Conservation (phyloP, 2,797 vertebrate species). For the Peromyscus attwateri region DNA sequence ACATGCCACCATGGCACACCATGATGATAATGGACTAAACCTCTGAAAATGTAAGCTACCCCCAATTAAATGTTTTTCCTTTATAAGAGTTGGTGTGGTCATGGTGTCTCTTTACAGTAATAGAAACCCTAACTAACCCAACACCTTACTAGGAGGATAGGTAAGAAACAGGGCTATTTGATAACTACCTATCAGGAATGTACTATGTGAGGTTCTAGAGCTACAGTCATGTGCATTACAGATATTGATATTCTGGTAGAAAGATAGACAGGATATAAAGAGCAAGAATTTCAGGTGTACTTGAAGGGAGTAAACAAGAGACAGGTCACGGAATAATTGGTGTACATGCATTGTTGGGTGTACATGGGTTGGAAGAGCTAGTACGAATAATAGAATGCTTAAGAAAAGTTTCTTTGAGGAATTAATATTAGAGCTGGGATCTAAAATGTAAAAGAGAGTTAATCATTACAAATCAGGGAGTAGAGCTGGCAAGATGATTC, state of each 20-base stretch:
- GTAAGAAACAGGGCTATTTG: slow-evolving; percentile 2
- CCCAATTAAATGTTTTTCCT: not conserved
- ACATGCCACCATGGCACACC: not conserved
- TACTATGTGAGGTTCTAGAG: not conserved
- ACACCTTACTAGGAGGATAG: not conserved
- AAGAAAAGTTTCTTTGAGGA: slow-evolving; percentile 46
- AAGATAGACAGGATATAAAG: not conserved
- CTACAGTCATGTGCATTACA: not conserved
- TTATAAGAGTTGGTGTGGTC: not conserved
- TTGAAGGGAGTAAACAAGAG: not conserved
- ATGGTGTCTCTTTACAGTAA: not conserved
- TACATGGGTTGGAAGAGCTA: not conserved
- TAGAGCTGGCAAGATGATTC: not conserved
- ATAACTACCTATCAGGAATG: not conserved
- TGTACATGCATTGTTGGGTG: not conserved
- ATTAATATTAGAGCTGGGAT: not conserved
- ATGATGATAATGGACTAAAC: not conserved
- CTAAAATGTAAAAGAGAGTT: slow-evolving; percentile 10
- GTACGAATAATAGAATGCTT: not conserved
- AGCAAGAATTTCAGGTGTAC: not conserved
- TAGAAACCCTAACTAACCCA: not conserved
- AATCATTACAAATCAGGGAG: not conserved
- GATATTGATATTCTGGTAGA: not conserved
- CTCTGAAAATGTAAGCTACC: not conserved
- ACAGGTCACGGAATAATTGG: not conserved